Percentiles rank a stretch among this genome's conserved stretches.
phyloP scores from a whole-genome alignment of 2,888 invertebrate species.

The Harmothoe impar region DNA sequence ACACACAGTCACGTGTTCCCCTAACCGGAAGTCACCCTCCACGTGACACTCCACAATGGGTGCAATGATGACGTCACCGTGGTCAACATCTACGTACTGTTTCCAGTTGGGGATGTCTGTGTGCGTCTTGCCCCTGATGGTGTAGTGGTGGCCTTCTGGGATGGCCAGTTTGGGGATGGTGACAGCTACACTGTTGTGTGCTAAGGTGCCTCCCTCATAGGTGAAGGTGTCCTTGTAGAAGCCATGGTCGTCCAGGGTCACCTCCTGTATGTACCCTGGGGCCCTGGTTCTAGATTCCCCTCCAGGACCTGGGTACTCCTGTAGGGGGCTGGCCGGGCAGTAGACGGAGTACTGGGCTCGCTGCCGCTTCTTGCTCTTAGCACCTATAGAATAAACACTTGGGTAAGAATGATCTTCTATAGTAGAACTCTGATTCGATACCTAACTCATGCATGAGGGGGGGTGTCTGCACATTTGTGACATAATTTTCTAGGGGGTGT shows the following conservation, averaged over 20 bases:
- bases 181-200: constrained; percentile 41
- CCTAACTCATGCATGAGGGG: no score
- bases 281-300: no score
- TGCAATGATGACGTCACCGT: constrained; percentile 33
- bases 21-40: background rate
- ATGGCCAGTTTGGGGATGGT: constrained; percentile 51
- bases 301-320: no score
- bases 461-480: no score
- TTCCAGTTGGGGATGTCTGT: constrained; percentile 42
- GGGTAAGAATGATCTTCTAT: no score
- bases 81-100: background rate
- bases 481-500: no score
- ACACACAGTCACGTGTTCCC: constrained; percentile 32
- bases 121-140: constrained; percentile 38
- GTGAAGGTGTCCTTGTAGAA: constrained; percentile 47
- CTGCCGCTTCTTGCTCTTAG: background rate
- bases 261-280: no score
- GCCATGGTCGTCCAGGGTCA: constrained; percentile 17
- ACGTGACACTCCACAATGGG: constrained; percentile 40
- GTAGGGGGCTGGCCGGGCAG: background rate
- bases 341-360: background rate
- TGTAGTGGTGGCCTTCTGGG: constrained; percentile 12
- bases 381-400: background rate
- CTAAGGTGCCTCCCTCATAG: constrained; percentile 17
- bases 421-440: no score